Evolutionary conservation across 2,888 invertebrate genomes (phyloP), one percentile per base, ranked within the genome.

Genomic region (Mythimna lalbum): DNA sequence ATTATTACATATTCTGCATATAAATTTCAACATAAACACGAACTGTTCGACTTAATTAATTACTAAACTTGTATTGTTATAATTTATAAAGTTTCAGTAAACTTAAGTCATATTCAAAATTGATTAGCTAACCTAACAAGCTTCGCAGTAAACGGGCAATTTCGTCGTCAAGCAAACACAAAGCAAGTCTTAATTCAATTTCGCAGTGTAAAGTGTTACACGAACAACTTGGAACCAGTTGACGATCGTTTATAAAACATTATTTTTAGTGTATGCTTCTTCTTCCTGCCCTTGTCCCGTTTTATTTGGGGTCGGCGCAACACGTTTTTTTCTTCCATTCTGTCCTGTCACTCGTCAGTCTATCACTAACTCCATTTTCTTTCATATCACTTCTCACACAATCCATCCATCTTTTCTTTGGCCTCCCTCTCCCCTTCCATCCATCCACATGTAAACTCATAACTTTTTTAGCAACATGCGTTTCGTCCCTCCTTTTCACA

Each of bases 141-240:
- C 43, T 76, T 64, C 43, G 47, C 56, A 39, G 71, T 68, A 67
- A 75, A 75, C 59, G 55, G 69, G 50, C 77, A 81, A 83, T 85
- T 76, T 81, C 57, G 53, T 70, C 69, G 73, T 65, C 78, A 65
- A 77, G 70, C 68, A 60, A 39, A 52, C 43, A 75, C 73, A 77
- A 81, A 86, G 79, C 82, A 67, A 61, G 72, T 60, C 73, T 65
- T 85, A 86, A 85, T 85, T 85, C 68, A 85, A 85, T 85, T 85
- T 86, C 71, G 63, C 71, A 80, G 69, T 82, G 73, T 69, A 74
- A 82, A 85, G 85, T 79, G 74, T 75, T 63, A 76, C 79, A 85
- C 74, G 81, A 70, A 72, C 69, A 78, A 76, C 56, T 84, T 81
- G 12, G 53, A 81, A 73, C 63, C 63, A 76, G 52, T 76, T 49